Evolutionary conservation across 2,113 vertebrate genomes (phyloP).

Genomic region (Zosterops pallidus): DNA sequence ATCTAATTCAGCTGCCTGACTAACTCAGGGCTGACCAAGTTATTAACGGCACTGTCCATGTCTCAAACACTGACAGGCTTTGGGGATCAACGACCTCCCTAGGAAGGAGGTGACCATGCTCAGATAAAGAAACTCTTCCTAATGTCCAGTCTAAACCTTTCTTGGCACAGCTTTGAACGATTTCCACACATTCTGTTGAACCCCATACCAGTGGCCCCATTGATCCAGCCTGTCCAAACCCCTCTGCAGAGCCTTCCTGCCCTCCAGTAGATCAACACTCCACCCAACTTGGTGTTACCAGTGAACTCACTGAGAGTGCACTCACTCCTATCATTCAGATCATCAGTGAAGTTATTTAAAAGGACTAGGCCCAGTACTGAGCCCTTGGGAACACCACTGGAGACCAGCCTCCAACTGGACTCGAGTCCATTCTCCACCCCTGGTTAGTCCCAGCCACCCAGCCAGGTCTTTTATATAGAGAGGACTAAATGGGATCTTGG

Average conservation of each 20-base stretch:
- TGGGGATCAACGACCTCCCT: background rate
- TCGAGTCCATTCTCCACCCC: background rate
- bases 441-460: background rate
- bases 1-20: background rate
- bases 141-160: background rate
- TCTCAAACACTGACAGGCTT: background rate
- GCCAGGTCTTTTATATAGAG: background rate
- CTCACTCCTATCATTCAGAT: background rate
- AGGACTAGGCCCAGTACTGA: background rate
- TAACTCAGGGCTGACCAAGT: background rate
- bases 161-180: background rate
- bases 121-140: background rate
- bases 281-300: background rate
- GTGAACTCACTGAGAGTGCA: background rate
- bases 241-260: background rate
- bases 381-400: background rate
- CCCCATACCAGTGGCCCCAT: too few relatives aligned
- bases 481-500: background rate
- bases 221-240: background rate
- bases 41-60: background rate
- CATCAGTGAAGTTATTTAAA: background rate
- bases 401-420: fast-evolving
- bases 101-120: background rate
- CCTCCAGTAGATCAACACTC: background rate
- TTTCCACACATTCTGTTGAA: background rate